phyloP scores from a whole-genome alignment of 2,888 invertebrate species.

The Dolichopus griseipennis region DNA sequence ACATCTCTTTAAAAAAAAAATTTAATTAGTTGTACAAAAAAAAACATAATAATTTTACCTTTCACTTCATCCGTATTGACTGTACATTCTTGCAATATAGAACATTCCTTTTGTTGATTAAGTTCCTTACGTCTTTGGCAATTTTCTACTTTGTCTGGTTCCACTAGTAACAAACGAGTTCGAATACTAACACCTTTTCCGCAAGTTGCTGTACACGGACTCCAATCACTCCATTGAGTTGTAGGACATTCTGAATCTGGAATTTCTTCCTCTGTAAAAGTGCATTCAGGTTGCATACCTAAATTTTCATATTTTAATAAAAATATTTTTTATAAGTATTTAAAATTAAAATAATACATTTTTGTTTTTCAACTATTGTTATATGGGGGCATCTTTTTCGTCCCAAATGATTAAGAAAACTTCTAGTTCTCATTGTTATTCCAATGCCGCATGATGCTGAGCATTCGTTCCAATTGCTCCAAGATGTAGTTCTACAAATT shows the following conservation, averaged over 20 bases:
- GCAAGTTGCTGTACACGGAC: slow-evolving; percentile 82
- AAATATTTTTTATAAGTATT: no score
- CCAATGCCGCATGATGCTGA: slow-evolving; percentile 78
- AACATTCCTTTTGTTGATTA: slow-evolving; percentile 65
- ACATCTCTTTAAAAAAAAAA: slow-evolving; percentile 56
- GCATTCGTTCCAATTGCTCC: slow-evolving; percentile 59
- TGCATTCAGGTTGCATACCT: slow-evolving; percentile 58
- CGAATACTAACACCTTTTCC: slow-evolving; percentile 69
- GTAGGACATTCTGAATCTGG: slow-evolving; percentile 62
- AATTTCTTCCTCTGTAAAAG: slow-evolving; percentile 45
- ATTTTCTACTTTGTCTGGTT: slow-evolving; percentile 53
- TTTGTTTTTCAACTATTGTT: slow-evolving; percentile 65
- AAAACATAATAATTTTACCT: slow-evolving; percentile 44
- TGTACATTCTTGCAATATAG: slow-evolving; percentile 57
- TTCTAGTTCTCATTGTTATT: slow-evolving; percentile 62
- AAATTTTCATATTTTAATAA: no score
- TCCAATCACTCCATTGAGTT: slow-evolving; percentile 88
- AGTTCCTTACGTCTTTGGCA: slow-evolving; percentile 63
- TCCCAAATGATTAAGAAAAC: slow-evolving; percentile 66
- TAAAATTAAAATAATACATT: slow-evolving; percentile 33
- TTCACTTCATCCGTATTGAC: slow-evolving; percentile 69
- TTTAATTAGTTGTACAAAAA: neutral
- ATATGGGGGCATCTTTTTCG: slow-evolving; percentile 74
- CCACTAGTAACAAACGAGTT: slow-evolving; percentile 61
- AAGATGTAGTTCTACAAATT: slow-evolving; percentile 37